Percentiles rank a stretch among this genome's conserved stretches.
phyloP scores from a whole-genome alignment of 1,140 invertebrate genomes.

The Zaprionus lachaisei region DNA sequence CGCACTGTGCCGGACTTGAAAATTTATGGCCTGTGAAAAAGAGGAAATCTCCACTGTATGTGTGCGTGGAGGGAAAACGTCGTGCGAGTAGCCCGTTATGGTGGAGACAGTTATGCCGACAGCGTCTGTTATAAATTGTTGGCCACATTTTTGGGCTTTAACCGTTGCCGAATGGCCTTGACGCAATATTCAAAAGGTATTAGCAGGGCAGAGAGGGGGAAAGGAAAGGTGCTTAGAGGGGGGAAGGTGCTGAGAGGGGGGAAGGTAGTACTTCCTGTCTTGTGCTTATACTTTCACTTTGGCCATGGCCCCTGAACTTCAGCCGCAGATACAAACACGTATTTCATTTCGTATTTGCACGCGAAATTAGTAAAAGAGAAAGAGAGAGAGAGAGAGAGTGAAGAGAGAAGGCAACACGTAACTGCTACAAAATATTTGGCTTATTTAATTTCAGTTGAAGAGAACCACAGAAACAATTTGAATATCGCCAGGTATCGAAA shows the following conservation, averaged over 20 bases:
- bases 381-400: not conserved
- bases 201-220: not conserved
- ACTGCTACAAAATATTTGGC: slow-evolving; percentile 2
- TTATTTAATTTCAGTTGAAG: slow-evolving; percentile 59
- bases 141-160: not conserved
- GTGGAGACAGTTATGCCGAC: slow-evolving; percentile 12
- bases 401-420: slow-evolving; percentile 1
- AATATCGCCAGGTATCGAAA: slow-evolving; percentile 33
- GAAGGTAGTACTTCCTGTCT: not conserved
- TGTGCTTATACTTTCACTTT: not conserved
- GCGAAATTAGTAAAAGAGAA: slow-evolving; percentile 13
- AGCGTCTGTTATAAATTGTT: slow-evolving; percentile 23
- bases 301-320: slow-evolving; percentile 41
- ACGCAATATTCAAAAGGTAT: slow-evolving; percentile 17
- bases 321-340: slow-evolving; percentile 34
- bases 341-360: slow-evolving; percentile 44
- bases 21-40: slow-evolving; percentile 25
- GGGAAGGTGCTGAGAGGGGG: not conserved
- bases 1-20: slow-evolving; percentile 21
- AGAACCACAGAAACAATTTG: slow-evolving; percentile 41
- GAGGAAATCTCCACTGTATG: not conserved
- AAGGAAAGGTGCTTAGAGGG: not conserved
- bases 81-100: not conserved
- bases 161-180: not conserved
- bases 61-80: too few relatives aligned